Conservation (phyloP, 2,797 vertebrate species). For the Melanogrammus aeglefinus region DNA sequence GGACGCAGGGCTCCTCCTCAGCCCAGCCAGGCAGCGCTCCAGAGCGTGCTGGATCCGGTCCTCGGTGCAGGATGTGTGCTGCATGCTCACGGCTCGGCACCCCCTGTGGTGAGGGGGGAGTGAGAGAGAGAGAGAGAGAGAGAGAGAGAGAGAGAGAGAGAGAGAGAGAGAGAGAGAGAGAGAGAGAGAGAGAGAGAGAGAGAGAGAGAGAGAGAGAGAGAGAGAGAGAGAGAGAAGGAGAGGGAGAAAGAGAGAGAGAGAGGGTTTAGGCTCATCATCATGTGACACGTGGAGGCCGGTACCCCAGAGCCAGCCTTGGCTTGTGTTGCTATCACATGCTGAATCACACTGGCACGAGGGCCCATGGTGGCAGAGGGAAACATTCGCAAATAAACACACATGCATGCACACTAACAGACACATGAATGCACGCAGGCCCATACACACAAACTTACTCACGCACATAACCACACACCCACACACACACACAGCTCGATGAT, state of each 20-base stretch:
- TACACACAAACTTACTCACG: neutral
- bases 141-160: neutral
- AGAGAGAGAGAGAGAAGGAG: neutral
- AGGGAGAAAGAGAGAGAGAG: too few species aligned
- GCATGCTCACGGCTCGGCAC: constrained; percentile 90
- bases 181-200: neutral
- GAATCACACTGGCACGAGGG: neutral
- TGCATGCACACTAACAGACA: too few species aligned
- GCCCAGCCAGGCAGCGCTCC: constrained; percentile 88
- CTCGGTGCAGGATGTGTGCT: constrained; percentile 96
- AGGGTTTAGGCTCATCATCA: neutral
- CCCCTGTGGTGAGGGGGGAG: constrained; percentile 49
- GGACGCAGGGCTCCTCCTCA: constrained; percentile 73
- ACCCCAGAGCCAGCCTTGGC: neutral
- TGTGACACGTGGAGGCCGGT: neutral
- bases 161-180: neutral
- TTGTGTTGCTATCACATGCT: neutral
- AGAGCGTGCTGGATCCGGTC: constrained; percentile 96
- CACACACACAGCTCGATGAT: neutral
- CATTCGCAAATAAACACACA: neutral
- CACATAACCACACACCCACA: neutral
- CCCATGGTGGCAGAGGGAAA: too few species aligned
- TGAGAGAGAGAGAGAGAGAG: neutral
- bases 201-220: neutral
- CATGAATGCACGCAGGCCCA: too few species aligned